phyloP scores from a whole-genome alignment of 2,888 invertebrate species.

The Altica lythri region DNA sequence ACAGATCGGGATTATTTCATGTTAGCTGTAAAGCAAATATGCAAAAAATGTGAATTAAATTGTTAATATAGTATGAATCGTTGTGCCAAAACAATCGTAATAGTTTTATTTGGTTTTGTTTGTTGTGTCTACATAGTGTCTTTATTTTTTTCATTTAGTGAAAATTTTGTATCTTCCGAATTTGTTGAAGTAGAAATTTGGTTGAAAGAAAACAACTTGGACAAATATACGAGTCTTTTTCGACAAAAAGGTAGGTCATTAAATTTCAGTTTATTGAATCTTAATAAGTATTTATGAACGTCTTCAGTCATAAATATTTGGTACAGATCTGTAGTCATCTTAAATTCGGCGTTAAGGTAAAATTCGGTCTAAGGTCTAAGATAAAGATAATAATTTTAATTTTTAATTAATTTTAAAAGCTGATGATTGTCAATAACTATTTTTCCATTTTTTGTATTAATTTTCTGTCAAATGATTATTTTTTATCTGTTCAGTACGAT shows the following conservation, averaged over 20 bases:
- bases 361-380: no score
- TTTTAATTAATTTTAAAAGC: no score
- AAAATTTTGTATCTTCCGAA: constrained; percentile 50
- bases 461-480: no score
- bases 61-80: constrained; percentile 47
- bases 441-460: no score
- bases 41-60: constrained; percentile 35
- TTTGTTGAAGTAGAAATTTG: constrained; percentile 70
- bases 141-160: constrained; percentile 58
- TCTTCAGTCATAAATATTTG: background rate
- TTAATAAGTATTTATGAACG: background rate
- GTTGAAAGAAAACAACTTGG: constrained; percentile 75
- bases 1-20: no score
- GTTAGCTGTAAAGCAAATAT: no score
- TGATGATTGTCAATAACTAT: no score
- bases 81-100: constrained; percentile 58
- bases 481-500: no score
- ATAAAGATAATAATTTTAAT: no score
- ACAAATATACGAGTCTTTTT: constrained; percentile 72
- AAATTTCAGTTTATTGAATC: constrained; percentile 37
- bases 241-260: constrained; percentile 75
- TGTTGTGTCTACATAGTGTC: constrained; percentile 58
- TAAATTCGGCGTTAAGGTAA: no score
- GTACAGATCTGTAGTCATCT: background rate
- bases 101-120: constrained; percentile 59